Evolutionary conservation across 1,140 invertebrate genomes (phyloP).

Genomic region (Sycophila sp.): DNA sequence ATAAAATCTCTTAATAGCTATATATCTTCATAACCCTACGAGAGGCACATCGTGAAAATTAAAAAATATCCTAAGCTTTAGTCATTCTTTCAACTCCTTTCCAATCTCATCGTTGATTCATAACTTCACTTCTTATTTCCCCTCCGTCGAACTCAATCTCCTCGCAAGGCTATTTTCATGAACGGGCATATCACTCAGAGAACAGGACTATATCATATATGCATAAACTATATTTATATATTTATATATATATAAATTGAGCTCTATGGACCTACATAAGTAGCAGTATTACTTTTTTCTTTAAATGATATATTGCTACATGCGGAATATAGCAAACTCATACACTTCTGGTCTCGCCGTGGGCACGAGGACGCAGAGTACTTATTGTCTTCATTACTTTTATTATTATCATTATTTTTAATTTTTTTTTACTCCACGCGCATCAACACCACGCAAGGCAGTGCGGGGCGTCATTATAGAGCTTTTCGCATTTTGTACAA

Average conservation of each 20-base stretch:
- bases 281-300: conserved; percentile 31
- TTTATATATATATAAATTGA: conserved; percentile 34
- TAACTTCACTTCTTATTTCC: conserved; percentile 28
- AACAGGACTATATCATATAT: conserved; percentile 47
- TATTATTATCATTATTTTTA: not conserved
- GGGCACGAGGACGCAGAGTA: not conserved
- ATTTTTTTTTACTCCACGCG: not conserved
- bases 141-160: conserved; percentile 45
- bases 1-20: conserved; percentile 37
- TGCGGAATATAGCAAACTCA: not conserved
- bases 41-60: conserved; percentile 57
- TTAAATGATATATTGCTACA: conserved; percentile 1
- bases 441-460: not conserved
- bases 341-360: not conserved
- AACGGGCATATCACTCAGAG: conserved; percentile 53
- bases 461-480: too few relatives aligned
- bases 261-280: conserved; percentile 36
- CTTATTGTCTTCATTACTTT: not conserved
- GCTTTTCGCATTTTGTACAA: not conserved
- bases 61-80: conserved; percentile 24
- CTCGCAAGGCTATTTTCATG: conserved; percentile 45
- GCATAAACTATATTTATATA: conserved; percentile 31
- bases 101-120: conserved; percentile 14
- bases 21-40: conserved; percentile 40
- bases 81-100: conserved; percentile 37